Conservation (phyloP, 2,797 vertebrate species). For the Ptychobarbus kaznakovi region DNA sequence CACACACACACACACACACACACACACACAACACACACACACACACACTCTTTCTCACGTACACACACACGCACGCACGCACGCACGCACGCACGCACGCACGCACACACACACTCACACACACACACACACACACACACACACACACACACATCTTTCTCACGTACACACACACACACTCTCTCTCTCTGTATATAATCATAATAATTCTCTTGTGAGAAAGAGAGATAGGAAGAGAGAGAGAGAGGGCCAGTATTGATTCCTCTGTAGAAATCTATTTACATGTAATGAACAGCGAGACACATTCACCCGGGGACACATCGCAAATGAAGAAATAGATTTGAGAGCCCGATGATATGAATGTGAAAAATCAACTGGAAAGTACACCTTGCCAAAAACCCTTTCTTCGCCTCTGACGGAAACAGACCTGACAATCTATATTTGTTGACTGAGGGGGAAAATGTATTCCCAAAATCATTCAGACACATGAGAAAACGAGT, state of each 20-base stretch:
- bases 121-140: no score
- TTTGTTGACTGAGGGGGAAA: slow-evolving; percentile 20
- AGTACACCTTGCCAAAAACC: slow-evolving; percentile 13
- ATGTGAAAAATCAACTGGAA: slow-evolving; percentile 54
- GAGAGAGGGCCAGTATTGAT: slow-evolving; percentile 40
- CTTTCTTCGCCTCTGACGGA: neutral
- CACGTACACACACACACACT: neutral
- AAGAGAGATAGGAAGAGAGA: neutral
- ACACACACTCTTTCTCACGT: no score
- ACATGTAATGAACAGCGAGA: slow-evolving; percentile 50
- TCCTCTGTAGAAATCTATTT: slow-evolving; percentile 54
- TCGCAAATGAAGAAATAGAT: slow-evolving; percentile 34
- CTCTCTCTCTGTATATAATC: neutral
- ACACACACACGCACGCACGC: neutral
- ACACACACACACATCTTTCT: no score
- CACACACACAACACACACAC: no score
- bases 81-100: neutral
- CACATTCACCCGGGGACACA: slow-evolving; percentile 20
- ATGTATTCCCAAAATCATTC: slow-evolving; percentile 36
- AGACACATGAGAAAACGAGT: slow-evolving; percentile 32
- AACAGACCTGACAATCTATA: slow-evolving; percentile 31
- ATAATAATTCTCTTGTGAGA: neutral
- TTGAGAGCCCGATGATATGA: slow-evolving; percentile 27
- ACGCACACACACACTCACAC: neutral
- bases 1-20: no score